These are phyloP conservation scores for Drosophila sturtevanti DNA, from an alignment of 1,140 invertebrate species.

Conservation along the genomic window DNA sequence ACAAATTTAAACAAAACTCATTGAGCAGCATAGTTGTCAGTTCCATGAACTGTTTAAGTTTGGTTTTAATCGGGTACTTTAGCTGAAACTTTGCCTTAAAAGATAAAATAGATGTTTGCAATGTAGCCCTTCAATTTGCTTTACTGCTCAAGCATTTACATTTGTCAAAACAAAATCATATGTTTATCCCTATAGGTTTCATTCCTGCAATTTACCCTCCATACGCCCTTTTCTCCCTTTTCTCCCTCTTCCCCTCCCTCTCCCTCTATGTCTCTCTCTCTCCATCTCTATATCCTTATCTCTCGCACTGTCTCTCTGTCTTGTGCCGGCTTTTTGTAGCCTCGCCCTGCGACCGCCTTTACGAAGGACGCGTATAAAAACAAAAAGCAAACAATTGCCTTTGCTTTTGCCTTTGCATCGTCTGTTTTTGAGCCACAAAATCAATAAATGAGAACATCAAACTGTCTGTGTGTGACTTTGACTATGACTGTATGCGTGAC, in stretches of 20 bases:
- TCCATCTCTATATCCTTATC: slow-evolving; percentile 10
- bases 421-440: slow-evolving; percentile 59
- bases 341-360: slow-evolving; percentile 35
- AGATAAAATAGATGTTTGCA: not conserved
- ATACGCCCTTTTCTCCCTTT: slow-evolving; percentile 18
- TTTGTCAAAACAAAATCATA: slow-evolving; percentile 36
- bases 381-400: slow-evolving; percentile 40
- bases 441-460: slow-evolving; percentile 65
- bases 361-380: slow-evolving; percentile 35
- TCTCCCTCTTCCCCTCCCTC: slow-evolving; percentile 29
- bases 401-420: slow-evolving; percentile 40
- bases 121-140: not conserved
- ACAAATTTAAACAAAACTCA: too few species aligned
- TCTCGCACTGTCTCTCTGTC: slow-evolving; percentile 21
- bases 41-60: too few species aligned
- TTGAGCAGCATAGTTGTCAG: too few species aligned
- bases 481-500: slow-evolving; percentile 19
- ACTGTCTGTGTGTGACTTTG: slow-evolving; percentile 33
- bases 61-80: too few species aligned
- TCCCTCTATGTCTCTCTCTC: not conserved
- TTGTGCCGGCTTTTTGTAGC: slow-evolving; percentile 62
- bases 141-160: slow-evolving; percentile 1
- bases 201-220: slow-evolving; percentile 21
- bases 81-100: not conserved
- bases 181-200: slow-evolving; percentile 45